Percentiles rank a stretch among this genome's conserved stretches.
Evolutionary conservation across 2,797 vertebrate genomes (phyloP).

Genomic region (Caiman crocodilus): DNA sequence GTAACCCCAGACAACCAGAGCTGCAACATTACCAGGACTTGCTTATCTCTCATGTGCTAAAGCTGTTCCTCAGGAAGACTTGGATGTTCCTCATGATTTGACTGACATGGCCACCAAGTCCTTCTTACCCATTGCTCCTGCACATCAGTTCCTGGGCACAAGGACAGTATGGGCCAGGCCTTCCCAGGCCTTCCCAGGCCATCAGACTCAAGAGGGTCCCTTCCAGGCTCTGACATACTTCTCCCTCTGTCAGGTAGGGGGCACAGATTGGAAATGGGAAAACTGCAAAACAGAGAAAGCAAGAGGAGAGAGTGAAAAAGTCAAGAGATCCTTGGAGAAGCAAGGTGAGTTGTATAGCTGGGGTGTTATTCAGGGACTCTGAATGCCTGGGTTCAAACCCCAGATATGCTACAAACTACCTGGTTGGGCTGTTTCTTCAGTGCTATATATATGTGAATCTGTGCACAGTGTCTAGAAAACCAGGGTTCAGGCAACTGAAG

Average conservation of each 20-base stretch:
- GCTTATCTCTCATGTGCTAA: no score
- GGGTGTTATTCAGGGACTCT: no score
- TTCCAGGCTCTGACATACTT: not conserved
- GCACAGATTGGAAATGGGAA: constrained; percentile 17
- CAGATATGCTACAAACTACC: no score
- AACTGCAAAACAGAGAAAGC: not conserved
- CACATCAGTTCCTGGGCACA: constrained; percentile 41
- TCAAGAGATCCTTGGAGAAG: no score
- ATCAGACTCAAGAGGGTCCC: not conserved
- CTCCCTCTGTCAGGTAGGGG: constrained; percentile 23
- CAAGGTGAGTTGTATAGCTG: no score
- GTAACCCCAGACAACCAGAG: no score
- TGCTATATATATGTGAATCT: no score
- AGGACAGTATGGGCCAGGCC: not conserved
- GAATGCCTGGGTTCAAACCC: no score
- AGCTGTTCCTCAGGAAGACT: not conserved
- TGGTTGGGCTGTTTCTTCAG: no score
- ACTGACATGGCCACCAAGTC: not conserved
- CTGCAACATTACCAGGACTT: no score
- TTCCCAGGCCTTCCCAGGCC: not conserved
- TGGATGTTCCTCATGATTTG: not conserved
- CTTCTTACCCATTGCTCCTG: constrained; percentile 32
- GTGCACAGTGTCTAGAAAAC: no score
- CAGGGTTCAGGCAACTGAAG: no score
- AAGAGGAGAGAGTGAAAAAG: not conserved